Evolutionary conservation across 2,888 invertebrate genomes (phyloP).

Genomic region (Chrysolina haemoptera): DNA sequence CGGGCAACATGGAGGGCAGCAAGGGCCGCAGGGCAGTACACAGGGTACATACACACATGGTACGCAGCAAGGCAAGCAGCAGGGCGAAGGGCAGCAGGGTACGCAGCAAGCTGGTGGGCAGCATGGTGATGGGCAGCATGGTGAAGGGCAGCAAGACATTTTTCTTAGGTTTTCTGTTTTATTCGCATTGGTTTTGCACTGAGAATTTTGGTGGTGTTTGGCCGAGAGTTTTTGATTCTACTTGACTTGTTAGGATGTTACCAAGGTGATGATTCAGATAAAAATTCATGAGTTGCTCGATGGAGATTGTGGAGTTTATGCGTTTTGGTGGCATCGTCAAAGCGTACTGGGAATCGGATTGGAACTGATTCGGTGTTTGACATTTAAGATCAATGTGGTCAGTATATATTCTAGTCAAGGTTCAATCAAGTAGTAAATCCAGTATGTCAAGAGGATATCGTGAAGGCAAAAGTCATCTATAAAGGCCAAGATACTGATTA

Average conservation of each 20-base stretch:
- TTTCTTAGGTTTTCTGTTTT: constrained; percentile 16
- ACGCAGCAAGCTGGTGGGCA: constrained; percentile 52
- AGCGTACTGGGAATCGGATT: background rate
- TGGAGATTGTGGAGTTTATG: background rate
- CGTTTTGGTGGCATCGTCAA: background rate
- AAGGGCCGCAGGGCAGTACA: constrained; percentile 45
- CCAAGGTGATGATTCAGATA: background rate
- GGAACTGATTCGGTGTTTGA: too few relatives aligned
- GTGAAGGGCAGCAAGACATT: constrained; percentile 50
- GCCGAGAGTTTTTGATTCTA: constrained; percentile 26
- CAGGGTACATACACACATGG: constrained; percentile 56
- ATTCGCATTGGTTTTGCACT: constrained; percentile 20
- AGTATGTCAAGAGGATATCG: too few relatives aligned
- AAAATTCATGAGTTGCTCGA: background rate
- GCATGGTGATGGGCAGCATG: constrained; percentile 52
- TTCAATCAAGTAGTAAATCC: too few relatives aligned
- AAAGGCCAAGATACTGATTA: too few relatives aligned
- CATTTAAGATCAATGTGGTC: too few relatives aligned
- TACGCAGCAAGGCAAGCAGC: constrained; percentile 53
- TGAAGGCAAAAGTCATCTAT: too few relatives aligned
- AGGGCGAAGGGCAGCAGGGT: constrained; percentile 49
- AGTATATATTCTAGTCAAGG: too few relatives aligned
- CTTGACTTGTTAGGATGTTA: constrained; percentile 16
- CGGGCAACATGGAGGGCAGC: constrained; percentile 47
- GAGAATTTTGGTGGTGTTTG: constrained; percentile 23